phyloP scores from a whole-genome alignment of 2,113 vertebrate genomes.

The Daboia siamensis region DNA sequence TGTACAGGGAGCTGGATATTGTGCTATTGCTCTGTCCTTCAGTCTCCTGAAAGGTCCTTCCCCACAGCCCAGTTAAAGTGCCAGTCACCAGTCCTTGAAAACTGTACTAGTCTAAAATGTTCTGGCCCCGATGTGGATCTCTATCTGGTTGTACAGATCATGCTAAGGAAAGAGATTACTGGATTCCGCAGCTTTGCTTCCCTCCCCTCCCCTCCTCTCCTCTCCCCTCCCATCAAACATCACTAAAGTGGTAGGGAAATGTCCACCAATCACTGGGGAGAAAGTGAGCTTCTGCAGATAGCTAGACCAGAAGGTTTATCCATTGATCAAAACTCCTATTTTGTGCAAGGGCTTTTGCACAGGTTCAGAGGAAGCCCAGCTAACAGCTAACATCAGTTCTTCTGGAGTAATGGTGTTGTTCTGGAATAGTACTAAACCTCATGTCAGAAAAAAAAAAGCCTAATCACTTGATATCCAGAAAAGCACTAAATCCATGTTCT shows the following conservation, averaged over 20 bases:
- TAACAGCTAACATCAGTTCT: neutral
- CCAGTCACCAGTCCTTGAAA: neutral
- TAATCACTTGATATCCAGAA: neutral
- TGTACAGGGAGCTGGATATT: neutral
- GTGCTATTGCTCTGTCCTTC: neutral
- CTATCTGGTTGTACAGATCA: neutral
- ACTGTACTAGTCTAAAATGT: neutral
- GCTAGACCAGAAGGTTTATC: neutral
- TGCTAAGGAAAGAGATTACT: neutral
- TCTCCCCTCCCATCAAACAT: neutral
- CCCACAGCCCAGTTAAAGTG: neutral
- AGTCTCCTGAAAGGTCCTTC: neutral
- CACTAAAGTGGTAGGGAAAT: neutral
- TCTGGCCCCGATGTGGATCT: neutral
- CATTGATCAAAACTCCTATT: neutral
- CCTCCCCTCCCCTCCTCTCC: neutral
- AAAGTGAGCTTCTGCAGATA: neutral
- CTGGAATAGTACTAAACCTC: neutral
- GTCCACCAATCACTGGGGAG: neutral
- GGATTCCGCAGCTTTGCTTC: neutral
- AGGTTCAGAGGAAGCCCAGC: neutral
- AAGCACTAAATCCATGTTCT: neutral
- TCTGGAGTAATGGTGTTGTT: neutral
- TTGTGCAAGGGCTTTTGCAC: neutral
- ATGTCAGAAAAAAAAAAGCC: neutral